Base-by-base conservation (phyloP, 2,113 vertebrate species). In the Anser cygnoides region DNA sequence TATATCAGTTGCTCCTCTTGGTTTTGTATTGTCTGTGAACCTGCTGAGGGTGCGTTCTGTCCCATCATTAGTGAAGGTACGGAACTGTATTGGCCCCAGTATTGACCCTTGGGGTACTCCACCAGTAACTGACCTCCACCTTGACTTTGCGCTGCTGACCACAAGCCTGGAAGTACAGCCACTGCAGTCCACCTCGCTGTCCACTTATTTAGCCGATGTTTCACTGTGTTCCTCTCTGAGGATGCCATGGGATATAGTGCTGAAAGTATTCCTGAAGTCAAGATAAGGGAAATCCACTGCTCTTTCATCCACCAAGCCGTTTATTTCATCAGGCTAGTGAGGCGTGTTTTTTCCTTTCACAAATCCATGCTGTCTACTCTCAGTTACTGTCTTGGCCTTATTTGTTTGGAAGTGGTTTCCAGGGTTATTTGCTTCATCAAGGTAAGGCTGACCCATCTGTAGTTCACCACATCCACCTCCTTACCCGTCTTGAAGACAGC, bases 251-350 rank as follows among this genome's bases (percentile, higher is more conserved):
- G 54, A 77, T 58, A 23, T 9, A 14, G 39, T 62, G 46, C 46
- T 62, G 41, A 71, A 89, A 89, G 61, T 16, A 11, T 83, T 86
- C 21, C 41, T 68, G 14, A 83, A 83, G 54, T 73, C 33, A 46
- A 68, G 18, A 31, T 72, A 62, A 58, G 50, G n/a, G 22, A 55
- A 67, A 61, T 67, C 35, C 35, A 35, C 52, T 52, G 31, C 35
- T 72, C 0, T 0, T 6, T 20, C 46, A 1, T 73, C 46, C 39
- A 13, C 13, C 22, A 46, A 62, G 2, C 12, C 18, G 46, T 33
- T 83, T 1, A 7, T 43, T 86, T 78, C 0, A 0, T 63, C 86
- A 31, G 25, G 10, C 46, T 68, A 29, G 21, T 37, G 43, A 78
- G 54, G 35, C 7, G 1, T 73, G 20, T 28, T 66, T 76, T 84